These are phyloP conservation scores for Eulemur albifrons DNA, from an alignment of 2,797 vertebrate genomes.

Conservation along the genomic window DNA sequence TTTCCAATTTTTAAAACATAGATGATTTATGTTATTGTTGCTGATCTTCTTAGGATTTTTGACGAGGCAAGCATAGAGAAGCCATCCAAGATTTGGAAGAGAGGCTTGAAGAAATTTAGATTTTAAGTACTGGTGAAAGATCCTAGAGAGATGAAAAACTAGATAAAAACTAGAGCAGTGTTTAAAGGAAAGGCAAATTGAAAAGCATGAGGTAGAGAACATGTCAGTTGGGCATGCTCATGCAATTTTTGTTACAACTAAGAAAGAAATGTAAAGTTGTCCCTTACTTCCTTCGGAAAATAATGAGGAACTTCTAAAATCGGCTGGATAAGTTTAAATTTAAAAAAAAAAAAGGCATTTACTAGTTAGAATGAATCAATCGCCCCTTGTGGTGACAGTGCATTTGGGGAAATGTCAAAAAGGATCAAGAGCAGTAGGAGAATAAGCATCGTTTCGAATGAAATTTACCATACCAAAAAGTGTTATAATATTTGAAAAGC, in stretches of 20 bases:
- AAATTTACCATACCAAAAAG: background rate
- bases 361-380: background rate
- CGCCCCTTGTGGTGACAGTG: background rate
- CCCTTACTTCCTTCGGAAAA: background rate
- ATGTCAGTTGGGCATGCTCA: accelerated
- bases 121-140: background rate
- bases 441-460: background rate
- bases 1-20: background rate
- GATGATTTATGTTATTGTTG: background rate
- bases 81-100: background rate
- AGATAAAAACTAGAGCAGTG: background rate
- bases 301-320: background rate
- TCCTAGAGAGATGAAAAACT: background rate
- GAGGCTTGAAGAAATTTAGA: background rate
- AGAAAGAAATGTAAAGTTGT: background rate
- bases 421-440: background rate
- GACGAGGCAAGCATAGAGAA: background rate
- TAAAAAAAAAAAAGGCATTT: background rate
- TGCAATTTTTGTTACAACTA: background rate
- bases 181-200: background rate
- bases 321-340: background rate
- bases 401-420: background rate
- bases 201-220: background rate
- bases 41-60: background rate
- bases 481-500: background rate